phyloP scores from a whole-genome alignment of 2,888 invertebrate species.

The Scaptomyza reducta region DNA sequence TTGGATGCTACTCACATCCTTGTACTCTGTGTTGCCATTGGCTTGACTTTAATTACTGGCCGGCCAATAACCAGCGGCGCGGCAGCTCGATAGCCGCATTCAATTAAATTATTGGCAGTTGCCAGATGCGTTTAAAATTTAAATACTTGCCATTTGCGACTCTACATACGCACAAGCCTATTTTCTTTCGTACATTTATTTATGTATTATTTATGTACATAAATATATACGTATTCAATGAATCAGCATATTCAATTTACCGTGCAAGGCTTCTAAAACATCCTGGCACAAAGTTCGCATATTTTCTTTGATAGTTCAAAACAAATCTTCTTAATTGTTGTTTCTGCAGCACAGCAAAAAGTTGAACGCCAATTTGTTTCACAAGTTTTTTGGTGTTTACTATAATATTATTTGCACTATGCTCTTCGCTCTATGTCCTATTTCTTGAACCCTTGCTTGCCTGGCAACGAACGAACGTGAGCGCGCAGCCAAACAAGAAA shows the following conservation, averaged over 20 bases:
- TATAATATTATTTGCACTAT: conserved; percentile 30
- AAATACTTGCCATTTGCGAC: conserved; percentile 19
- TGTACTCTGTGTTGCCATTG: conserved; percentile 10
- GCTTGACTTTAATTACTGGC: conserved; percentile 68
- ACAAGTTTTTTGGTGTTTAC: conserved; percentile 50
- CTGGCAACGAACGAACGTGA: conserved; percentile 20
- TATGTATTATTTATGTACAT: too few relatives aligned
- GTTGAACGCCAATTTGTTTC: conserved; percentile 56
- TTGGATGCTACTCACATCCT: too few relatives aligned
- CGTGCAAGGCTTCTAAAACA: conserved; percentile 18
- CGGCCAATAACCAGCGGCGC: conserved; percentile 44
- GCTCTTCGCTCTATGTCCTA: conserved; percentile 13
- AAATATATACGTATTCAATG: neutral
- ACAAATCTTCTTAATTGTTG: conserved; percentile 70
- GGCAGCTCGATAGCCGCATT: conserved; percentile 52
- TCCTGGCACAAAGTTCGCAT: conserved; percentile 29
- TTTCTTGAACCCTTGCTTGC: conserved; percentile 7
- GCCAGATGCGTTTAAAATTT: conserved; percentile 51
- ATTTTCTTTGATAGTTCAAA: conserved; percentile 34
- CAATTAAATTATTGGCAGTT: conserved; percentile 65
- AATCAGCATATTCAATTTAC: conserved; percentile 4
- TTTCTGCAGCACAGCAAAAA: conserved; percentile 48
- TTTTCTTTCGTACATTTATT: neutral
- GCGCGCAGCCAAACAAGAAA: conserved; percentile 61
- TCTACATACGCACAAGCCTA: conserved; percentile 5